These are phyloP conservation scores for Calephelis nemesis DNA, from an alignment of 1,140 invertebrate species.

Conservation along the genomic window DNA sequence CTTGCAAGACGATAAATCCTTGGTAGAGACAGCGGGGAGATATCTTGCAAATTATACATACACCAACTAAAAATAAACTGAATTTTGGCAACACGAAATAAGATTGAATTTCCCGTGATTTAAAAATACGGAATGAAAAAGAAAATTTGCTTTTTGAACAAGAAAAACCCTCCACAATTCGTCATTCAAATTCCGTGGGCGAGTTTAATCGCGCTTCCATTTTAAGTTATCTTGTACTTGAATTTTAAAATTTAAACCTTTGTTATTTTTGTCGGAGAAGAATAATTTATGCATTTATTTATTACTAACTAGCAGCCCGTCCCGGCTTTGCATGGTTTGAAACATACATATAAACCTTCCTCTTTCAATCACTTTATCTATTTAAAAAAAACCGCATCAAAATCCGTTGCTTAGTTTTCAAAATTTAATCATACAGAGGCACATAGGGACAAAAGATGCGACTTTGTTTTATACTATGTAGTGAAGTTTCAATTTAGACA, in stretches of 20 bases:
- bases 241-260: conserved; percentile 38
- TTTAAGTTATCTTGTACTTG: conserved; percentile 46
- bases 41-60: conserved; percentile 49
- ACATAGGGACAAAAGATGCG: no score
- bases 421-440: no score
- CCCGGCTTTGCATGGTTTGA: no score
- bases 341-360: no score
- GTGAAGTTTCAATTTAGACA: no score
- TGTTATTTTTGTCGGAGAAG: no score
- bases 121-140: conserved; percentile 24
- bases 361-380: no score
- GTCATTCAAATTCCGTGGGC: conserved; percentile 73
- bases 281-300: no score
- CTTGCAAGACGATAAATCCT: conserved; percentile 74
- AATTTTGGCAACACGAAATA: conserved; percentile 27
- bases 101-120: conserved; percentile 26
- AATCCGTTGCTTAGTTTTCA: no score
- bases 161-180: conserved; percentile 74
- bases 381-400: no score
- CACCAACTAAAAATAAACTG: conserved; percentile 9
- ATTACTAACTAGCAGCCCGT: no score
- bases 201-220: conserved; percentile 60
- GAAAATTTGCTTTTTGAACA: conserved; percentile 51
- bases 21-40: conserved; percentile 70
- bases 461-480: no score